phyloP scores from a whole-genome alignment of 2,797 vertebrate species.

The Bryconaethiops microstoma region DNA sequence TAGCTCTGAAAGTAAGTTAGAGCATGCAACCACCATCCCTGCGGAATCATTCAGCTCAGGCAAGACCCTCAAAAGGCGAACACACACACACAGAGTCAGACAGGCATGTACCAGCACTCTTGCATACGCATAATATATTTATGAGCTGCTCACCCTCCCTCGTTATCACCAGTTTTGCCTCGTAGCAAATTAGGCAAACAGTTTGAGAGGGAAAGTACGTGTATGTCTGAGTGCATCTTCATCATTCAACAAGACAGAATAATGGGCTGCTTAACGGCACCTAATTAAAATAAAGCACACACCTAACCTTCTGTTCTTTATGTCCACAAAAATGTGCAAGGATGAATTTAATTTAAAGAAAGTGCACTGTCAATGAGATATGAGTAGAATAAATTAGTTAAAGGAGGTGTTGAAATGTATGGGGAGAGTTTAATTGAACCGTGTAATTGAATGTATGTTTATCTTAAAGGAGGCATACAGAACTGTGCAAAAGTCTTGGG shows the following conservation, averaged over 20 bases:
- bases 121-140: conserved; percentile 38
- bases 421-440: neutral
- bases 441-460: neutral
- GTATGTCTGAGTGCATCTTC: conserved; percentile 10
- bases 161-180: conserved; percentile 28
- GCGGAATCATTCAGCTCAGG: too few species aligned
- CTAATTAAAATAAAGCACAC: neutral
- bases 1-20: too few species aligned
- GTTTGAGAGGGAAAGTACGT: neutral
- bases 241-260: conserved; percentile 28
- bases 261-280: conserved; percentile 15
- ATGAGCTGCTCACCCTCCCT: conserved; percentile 32
- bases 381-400: neutral
- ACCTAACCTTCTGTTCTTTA: neutral
- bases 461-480: too few species aligned
- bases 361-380: neutral
- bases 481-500: too few species aligned
- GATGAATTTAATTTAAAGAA: neutral
- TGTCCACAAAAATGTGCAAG: neutral
- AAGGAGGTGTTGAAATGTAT: neutral
- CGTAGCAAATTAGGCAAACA: conserved; percentile 30
- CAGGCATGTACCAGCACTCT: conserved; percentile 6
- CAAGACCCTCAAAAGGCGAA: too few species aligned
- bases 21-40: too few species aligned
- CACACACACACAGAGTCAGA: neutral